Percentiles rank a stretch among this genome's conserved stretches.
Conservation (phyloP, 2,888 invertebrate genomes). For the Branchellion lobata region DNA sequence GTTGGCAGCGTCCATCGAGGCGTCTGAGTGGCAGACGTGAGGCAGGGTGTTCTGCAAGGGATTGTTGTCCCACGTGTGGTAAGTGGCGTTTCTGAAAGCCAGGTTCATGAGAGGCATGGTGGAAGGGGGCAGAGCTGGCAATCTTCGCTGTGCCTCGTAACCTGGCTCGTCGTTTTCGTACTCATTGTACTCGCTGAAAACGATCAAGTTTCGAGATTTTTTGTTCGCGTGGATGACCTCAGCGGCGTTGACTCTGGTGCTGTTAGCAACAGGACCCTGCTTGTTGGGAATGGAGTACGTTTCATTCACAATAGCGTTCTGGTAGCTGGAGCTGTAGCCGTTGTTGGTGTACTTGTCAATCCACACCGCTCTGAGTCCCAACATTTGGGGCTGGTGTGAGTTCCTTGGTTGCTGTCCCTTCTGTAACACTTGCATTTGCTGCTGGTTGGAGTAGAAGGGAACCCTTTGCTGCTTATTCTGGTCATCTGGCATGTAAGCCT, state of each 20-base stretch:
- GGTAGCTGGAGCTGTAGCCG: slow-evolving; percentile 6
- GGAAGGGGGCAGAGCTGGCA: slow-evolving; percentile 13
- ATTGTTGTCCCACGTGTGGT: slow-evolving; percentile 31
- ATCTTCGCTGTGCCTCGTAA: slow-evolving; percentile 6
- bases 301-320: slow-evolving; percentile 28
- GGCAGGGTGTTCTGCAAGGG: not conserved
- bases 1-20: not conserved
- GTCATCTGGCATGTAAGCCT: not conserved
- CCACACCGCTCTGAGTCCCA: slow-evolving; percentile 41
- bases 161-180: slow-evolving; percentile 31
- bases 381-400: slow-evolving; percentile 30
- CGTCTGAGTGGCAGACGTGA: not conserved
- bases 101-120: slow-evolving; percentile 24
- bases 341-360: slow-evolving; percentile 21
- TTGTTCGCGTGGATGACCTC: not conserved
- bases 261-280: not conserved
- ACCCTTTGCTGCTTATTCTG: not conserved
- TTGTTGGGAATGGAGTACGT: slow-evolving; percentile 36
- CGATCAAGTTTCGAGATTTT: slow-evolving; percentile 2
- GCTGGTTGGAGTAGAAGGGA: slow-evolving; percentile 13
- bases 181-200: slow-evolving; percentile 28
- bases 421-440: not conserved
- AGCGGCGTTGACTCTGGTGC: not conserved
- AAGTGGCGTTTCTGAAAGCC: slow-evolving; percentile 39
- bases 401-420: not conserved